Percentiles rank a stretch among this genome's conserved stretches.
Conservation (phyloP, 2,113 vertebrate species). For the Callionymus lyra region DNA sequence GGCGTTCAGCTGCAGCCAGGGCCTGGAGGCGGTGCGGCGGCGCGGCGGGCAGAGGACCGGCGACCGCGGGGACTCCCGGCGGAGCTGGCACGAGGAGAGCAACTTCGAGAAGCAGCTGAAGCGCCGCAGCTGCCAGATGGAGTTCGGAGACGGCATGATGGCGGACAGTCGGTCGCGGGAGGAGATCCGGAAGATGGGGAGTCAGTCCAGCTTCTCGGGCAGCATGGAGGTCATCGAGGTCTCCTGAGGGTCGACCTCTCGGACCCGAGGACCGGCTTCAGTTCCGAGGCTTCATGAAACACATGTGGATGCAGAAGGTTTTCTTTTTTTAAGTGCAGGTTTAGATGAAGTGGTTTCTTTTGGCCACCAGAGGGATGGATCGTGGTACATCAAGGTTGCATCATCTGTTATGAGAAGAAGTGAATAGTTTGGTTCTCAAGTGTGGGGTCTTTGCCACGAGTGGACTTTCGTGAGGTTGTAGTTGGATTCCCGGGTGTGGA, state of each 20-base stretch:
- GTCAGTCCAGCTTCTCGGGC: slow-evolving; percentile 85
- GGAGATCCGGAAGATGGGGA: slow-evolving; percentile 76
- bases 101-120: slow-evolving; percentile 96
- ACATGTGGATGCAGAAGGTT: no score
- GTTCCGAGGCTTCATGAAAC: no score
- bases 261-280: not conserved
- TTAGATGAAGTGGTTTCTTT: no score
- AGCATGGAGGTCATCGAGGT: slow-evolving; percentile 97
- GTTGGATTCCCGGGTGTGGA: no score
- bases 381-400: no score
- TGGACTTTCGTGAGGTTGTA: no score
- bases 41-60: slow-evolving; percentile 72
- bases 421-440: no score
- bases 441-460: no score
- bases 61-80: slow-evolving; percentile 74
- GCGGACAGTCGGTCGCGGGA: slow-evolving; percentile 74
- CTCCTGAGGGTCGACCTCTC: slow-evolving; percentile 67
- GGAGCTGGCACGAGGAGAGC: slow-evolving; percentile 96
- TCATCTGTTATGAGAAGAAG: no score
- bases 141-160: slow-evolving; percentile 82
- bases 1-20: slow-evolving; percentile 70
- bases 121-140: slow-evolving; percentile 92
- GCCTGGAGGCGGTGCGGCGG: slow-evolving; percentile 68
- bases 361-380: no score
- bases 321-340: no score